Conservation (phyloP, 92 coral and sea anemone species). For the Epizoanthus illoricatus region DNA sequence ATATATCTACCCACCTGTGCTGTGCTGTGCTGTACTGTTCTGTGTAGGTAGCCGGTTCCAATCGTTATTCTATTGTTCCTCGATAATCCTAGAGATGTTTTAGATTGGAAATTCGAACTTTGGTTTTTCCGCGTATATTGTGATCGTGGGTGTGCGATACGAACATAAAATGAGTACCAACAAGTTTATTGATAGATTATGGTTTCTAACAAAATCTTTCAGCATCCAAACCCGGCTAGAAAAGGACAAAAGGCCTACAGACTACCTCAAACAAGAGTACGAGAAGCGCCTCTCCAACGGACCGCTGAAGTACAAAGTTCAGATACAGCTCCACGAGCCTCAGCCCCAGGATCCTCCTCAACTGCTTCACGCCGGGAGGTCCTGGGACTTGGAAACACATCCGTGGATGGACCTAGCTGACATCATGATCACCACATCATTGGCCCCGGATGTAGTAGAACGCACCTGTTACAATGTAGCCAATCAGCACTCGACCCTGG, state of each 20-base stretch:
- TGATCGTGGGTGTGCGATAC: neutral
- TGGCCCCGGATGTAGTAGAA: constrained; percentile 21
- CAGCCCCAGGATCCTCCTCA: constrained; percentile 28
- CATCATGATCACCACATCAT: constrained; percentile 11
- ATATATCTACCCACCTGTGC: no score
- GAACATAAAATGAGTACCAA: neutral
- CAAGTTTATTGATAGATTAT: no score
- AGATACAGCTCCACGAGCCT: constrained; percentile 41
- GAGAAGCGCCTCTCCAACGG: constrained; percentile 30
- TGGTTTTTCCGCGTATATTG: no score
- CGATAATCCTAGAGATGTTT: no score
- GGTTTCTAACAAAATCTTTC: no score
- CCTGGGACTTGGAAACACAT: constrained; percentile 39
- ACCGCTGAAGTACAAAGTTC: constrained; percentile 31
- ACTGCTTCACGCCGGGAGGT: constrained; percentile 42
- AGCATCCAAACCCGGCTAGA: constrained; percentile 33
- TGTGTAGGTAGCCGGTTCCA: no score
- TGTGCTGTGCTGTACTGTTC: no score
- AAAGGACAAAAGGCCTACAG: constrained; percentile 38
- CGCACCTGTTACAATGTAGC: constrained; percentile 43
- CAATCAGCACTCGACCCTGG: constrained; percentile 46
- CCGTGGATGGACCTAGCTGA: constrained; percentile 46
- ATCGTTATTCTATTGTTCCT: no score
- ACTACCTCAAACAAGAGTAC: constrained; percentile 36
- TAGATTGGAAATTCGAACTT: no score